Base-by-base conservation (phyloP, 2,888 invertebrate species). In the Smittia aterrima region DNA sequence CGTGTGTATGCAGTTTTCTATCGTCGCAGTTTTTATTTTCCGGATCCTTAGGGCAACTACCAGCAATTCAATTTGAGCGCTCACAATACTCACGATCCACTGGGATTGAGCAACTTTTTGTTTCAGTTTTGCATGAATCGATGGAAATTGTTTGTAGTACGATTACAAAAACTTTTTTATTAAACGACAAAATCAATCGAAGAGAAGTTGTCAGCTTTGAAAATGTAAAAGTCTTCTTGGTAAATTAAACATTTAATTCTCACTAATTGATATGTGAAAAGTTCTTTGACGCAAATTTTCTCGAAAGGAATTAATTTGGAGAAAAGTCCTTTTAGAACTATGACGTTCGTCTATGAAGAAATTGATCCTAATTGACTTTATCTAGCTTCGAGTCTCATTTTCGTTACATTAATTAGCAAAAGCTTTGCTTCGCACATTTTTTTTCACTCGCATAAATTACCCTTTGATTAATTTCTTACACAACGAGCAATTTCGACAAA, bases 401-500 rank as follows among this genome's bases (percentile, higher is more conserved):
- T 47, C 11, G 2, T 16, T 3, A 13, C 47, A 18, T 22, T 22
- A 20, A 22, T 58, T n/a, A 58, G 58, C 22, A 58, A 58, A 11
- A n/a, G 18, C 58, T 58, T 18, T 58, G 22, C 22, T 58, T 58
- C 18, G 22, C 4, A 58, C 1, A 1, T 9, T 54, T 9, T 70
- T 68, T 68, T 47, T 13, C 40, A 20, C 41, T 62, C n/a, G 25
- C 27, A 53, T 54, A 70, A 70, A 54, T 70, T 54, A 53, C 25
- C 70, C 70, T 70, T 70, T 70, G 70, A 70, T 70, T 70, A 70
- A 70, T 70, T 54, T 32, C 32, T 66, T 53, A 58, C 27, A 70
- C 70, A 40, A 16, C 70, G 16, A 47, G n/a, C 47, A 47, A 47
- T 47, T 47, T 2, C 47, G 18, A 41, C 22, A 32, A 54, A 54